Percentiles rank a stretch among this genome's conserved stretches.
Conservation (phyloP, 2,888 invertebrate genomes). For the Epistrophe eligans region DNA sequence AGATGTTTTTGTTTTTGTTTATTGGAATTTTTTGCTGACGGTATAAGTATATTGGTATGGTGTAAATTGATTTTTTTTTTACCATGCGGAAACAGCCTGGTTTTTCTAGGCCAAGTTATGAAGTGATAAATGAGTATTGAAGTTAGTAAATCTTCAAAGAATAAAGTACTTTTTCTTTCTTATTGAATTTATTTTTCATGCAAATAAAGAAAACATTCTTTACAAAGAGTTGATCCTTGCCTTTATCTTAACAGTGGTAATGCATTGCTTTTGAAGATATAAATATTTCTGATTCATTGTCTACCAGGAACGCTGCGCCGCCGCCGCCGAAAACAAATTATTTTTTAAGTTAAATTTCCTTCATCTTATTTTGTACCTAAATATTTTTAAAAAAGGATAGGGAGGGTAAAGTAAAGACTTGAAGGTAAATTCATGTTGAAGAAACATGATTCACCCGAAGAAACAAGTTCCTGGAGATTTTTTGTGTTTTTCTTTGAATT, state of each 20-base stretch:
- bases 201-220: background rate
- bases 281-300: background rate
- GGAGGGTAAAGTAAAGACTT: too few species aligned
- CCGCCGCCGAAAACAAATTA: too few species aligned
- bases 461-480: too few species aligned
- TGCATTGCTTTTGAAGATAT: background rate
- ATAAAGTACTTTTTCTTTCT: conserved; percentile 9
- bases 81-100: conserved; percentile 27
- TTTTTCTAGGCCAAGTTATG: conserved; percentile 41
- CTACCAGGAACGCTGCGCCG: background rate
- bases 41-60: conserved; percentile 29
- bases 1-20: conserved; percentile 20
- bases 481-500: too few species aligned
- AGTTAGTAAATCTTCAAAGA: conserved; percentile 58
- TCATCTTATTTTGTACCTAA: too few species aligned
- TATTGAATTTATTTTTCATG: conserved; percentile 1
- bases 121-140: conserved; percentile 46
- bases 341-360: too few species aligned
- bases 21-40: conserved; percentile 62
- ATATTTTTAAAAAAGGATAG: too few species aligned
- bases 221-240: background rate
- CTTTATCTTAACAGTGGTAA: background rate
- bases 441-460: too few species aligned
- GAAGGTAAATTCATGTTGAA: too few species aligned
- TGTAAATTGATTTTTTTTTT: conserved; percentile 43